A percentile compares a stretch with the other conserved stretches of the same genome.
Evolutionary conservation across 2,113 vertebrate genomes (phyloP).

Genomic region (Odocoileus hemionus): DNA sequence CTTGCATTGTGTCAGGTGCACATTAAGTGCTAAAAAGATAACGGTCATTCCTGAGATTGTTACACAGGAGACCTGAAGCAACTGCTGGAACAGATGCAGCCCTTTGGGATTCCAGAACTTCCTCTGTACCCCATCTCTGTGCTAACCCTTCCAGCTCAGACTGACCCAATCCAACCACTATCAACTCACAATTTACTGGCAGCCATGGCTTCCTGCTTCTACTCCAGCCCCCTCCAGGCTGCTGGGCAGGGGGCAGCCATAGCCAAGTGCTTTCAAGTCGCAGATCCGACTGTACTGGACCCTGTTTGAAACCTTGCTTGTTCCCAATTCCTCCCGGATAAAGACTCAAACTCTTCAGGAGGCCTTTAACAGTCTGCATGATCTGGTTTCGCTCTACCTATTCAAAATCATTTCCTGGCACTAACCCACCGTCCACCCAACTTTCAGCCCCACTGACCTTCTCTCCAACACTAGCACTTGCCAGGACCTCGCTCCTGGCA

Average conservation of each 20-base stretch:
- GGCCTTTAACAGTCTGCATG: neutral
- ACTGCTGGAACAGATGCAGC: neutral
- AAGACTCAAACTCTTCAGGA: neutral
- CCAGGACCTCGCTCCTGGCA: neutral
- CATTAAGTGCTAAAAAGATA: neutral
- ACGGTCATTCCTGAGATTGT: neutral
- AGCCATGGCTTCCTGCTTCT: neutral
- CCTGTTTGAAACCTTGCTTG: neutral
- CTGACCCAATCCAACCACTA: neutral
- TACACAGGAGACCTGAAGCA: neutral
- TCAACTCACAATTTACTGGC: neutral
- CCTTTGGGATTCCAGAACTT: neutral
- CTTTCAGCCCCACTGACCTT: neutral
- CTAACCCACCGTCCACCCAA: neutral
- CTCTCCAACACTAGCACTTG: neutral
- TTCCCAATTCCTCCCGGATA: neutral
- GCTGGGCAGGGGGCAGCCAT: neutral
- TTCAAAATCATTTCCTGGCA: neutral
- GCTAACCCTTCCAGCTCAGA: neutral
- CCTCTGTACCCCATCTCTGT: neutral
- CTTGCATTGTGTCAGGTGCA: neutral
- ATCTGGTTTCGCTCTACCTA: neutral
- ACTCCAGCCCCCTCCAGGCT: neutral
- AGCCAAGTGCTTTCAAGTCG: neutral
- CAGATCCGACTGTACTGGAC: neutral